A percentile compares a stretch with the other conserved stretches of the same genome.
These are phyloP conservation scores for Thomomys bottae DNA, from an alignment of 2,113 vertebrate genomes.

Conservation along the genomic window DNA sequence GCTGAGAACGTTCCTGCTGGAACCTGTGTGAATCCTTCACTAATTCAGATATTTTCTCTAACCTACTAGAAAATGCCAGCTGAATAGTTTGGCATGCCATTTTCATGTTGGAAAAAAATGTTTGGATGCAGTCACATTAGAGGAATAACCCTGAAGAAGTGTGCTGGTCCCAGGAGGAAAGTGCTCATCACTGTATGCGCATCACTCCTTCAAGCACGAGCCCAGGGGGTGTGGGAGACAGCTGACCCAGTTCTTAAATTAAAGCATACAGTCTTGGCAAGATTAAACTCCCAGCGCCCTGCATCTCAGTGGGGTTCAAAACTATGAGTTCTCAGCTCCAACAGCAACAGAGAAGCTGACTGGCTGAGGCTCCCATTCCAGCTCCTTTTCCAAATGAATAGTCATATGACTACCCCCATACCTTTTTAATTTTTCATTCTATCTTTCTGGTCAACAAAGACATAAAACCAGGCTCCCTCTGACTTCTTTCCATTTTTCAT, in stretches of 20 bases:
- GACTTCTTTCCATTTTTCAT: background rate
- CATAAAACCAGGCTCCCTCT: background rate
- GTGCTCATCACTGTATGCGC: background rate
- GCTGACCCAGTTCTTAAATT: background rate
- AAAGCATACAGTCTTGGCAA: background rate
- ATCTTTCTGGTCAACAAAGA: background rate
- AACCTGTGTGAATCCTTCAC: background rate
- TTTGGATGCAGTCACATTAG: background rate
- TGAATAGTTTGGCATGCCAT: background rate
- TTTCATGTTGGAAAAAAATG: slow-evolving; percentile 3
- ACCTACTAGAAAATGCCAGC: slow-evolving; percentile 17
- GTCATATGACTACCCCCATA: background rate
- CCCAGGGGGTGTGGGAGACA: background rate
- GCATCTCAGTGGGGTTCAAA: background rate
- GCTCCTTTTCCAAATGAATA: background rate
- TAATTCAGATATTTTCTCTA: slow-evolving; percentile 44
- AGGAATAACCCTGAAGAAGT: background rate
- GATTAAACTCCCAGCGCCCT: background rate
- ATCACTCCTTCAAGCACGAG: background rate
- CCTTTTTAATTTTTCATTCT: background rate
- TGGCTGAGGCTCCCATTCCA: rapidly evolving
- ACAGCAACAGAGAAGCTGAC: background rate
- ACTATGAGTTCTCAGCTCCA: background rate
- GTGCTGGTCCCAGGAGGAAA: background rate
- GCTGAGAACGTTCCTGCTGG: background rate